Conservation (phyloP, 2,888 invertebrate genomes). For the Amblyjoppa fuscipennis region DNA sequence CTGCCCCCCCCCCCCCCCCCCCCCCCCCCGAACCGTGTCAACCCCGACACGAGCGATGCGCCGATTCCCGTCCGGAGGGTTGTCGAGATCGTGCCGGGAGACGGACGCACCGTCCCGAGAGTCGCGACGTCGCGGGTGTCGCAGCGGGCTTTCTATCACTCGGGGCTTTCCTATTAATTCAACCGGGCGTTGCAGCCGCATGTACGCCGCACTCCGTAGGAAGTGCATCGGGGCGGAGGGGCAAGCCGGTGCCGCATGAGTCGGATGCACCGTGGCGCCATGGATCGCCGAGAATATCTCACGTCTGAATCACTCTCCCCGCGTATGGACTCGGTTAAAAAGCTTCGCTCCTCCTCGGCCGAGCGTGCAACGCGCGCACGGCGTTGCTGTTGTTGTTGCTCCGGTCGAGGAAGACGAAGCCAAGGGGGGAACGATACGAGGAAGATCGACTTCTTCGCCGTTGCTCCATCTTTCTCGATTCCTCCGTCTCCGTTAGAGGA, state of each 20-base stretch:
- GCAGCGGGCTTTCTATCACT: slow-evolving; percentile 64
- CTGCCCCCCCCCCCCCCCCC: neutral
- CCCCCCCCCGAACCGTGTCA: neutral
- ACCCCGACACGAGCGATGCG: slow-evolving; percentile 30
- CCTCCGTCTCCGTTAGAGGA: slow-evolving; percentile 43
- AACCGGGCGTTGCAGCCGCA: slow-evolving; percentile 35
- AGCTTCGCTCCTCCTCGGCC: slow-evolving; percentile 54
- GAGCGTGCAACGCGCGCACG: slow-evolving; percentile 43
- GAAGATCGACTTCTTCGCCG: slow-evolving; percentile 26
- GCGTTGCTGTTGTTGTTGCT: slow-evolving; percentile 54
- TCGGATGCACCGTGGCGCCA: slow-evolving; percentile 80
- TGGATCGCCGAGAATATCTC: slow-evolving; percentile 80
- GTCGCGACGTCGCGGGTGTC: slow-evolving; percentile 53
- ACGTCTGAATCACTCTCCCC: slow-evolving; percentile 78
- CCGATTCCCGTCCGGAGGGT: slow-evolving; percentile 21
- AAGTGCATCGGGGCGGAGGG: slow-evolving; percentile 72
- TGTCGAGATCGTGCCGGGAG: slow-evolving; percentile 42
- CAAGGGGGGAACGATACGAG: slow-evolving; percentile 6
- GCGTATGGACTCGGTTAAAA: slow-evolving; percentile 63
- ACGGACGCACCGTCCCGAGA: slow-evolving; percentile 40
- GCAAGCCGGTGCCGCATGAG: slow-evolving; percentile 55
- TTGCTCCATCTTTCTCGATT: slow-evolving; percentile 43
- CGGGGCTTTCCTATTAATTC: slow-evolving; percentile 69
- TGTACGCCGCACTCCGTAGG: slow-evolving; percentile 70
- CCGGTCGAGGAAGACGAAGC: slow-evolving; percentile 40